Evolutionary conservation across 2,888 invertebrate species (phyloP).

Genomic region (Drosophila mimetica): DNA sequence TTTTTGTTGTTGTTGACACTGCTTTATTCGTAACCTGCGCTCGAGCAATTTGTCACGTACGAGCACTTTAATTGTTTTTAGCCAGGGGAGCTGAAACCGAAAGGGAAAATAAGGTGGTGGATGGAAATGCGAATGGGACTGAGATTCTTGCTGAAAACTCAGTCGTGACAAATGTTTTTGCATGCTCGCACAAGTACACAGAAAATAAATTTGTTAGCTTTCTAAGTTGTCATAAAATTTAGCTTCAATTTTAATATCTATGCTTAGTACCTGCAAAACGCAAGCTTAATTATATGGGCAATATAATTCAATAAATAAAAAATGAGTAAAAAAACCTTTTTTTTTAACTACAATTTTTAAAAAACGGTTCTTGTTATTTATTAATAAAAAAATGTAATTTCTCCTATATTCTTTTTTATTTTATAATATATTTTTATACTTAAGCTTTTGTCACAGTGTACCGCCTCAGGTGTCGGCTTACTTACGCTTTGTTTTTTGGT

Average conservation of each 20-base stretch:
- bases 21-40: constrained; percentile 76
- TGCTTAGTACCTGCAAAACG: too few relatives aligned
- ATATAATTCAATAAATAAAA: too few relatives aligned
- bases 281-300: too few relatives aligned
- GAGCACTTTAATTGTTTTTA: constrained; percentile 78
- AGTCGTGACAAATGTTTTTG: constrained; percentile 4
- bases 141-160: constrained; percentile 1
- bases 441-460: constrained; percentile 13
- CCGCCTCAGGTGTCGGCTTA: constrained; percentile 18
- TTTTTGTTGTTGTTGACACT: constrained; percentile 17
- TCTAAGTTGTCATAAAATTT: too few relatives aligned
- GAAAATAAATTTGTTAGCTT: neutral
- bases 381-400: too few relatives aligned
- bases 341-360: too few relatives aligned
- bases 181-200: constrained; percentile 2
- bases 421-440: too few relatives aligned
- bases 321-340: too few relatives aligned
- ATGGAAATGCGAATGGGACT: constrained; percentile 4
- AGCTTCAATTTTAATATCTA: too few relatives aligned
- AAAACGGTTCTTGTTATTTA: too few relatives aligned
- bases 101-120: constrained; percentile 13
- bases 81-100: constrained; percentile 17
- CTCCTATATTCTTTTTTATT: too few relatives aligned
- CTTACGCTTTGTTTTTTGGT: constrained; percentile 24
- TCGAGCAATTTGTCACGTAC: constrained; percentile 85